These are phyloP conservation scores for Catharus minimus DNA, from an alignment of 2,113 vertebrate genomes.

Conservation along the genomic window DNA sequence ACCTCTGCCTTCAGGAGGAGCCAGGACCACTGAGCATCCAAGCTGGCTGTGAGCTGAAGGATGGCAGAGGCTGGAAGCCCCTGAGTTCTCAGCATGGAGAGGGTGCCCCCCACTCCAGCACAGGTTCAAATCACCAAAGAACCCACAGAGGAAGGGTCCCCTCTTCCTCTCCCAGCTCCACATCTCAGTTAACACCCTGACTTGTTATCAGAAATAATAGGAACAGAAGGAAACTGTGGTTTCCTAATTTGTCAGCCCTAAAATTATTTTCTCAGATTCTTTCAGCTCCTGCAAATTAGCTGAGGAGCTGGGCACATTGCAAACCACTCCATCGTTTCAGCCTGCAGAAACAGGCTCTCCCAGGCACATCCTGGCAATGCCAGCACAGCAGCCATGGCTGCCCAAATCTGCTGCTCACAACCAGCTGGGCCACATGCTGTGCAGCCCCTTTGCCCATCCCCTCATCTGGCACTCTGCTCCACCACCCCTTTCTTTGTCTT, in stretches of 20 bases:
- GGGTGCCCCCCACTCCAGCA: neutral
- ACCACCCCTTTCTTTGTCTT: neutral
- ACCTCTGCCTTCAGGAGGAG: neutral
- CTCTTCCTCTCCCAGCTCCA: neutral
- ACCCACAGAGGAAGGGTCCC: neutral
- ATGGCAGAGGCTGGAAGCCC: fast-evolving
- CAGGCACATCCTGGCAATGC: neutral
- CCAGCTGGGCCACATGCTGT: fast-evolving
- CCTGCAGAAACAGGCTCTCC: neutral
- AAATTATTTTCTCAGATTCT: neutral
- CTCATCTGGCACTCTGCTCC: neutral
- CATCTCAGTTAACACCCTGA: neutral
- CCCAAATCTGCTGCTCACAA: neutral
- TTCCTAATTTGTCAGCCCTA: neutral
- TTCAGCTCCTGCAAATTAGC: neutral
- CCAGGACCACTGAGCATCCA: fast-evolving
- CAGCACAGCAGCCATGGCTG: fast-evolving
- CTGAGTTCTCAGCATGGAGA: fast-evolving
- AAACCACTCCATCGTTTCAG: neutral
- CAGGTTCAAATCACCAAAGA: fast-evolving
- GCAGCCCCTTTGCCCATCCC: neutral
- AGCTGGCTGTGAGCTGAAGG: fast-evolving
- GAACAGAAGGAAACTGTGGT: conserved; percentile 6
- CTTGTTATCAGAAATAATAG: neutral
- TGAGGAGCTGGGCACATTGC: fast-evolving